A percentile compares a stretch with the other conserved stretches of the same genome.
Evolutionary conservation across 2,888 invertebrate species (phyloP).

Genomic region (Tridacna crocea): DNA sequence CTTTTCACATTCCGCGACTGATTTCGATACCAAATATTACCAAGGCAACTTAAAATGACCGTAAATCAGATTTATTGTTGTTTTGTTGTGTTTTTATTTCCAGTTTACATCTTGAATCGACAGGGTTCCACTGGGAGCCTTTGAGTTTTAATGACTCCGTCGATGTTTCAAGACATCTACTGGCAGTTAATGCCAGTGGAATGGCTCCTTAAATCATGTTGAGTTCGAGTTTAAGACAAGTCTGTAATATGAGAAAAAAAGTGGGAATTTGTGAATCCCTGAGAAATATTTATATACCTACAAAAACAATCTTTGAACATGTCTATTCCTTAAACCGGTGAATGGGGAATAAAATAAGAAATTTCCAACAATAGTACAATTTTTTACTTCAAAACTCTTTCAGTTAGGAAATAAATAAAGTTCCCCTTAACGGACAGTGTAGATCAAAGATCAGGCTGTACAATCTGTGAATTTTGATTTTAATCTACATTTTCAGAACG

Average conservation of each 20-base stretch:
- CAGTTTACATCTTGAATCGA: slow-evolving; percentile 53
- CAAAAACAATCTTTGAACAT: too few relatives aligned
- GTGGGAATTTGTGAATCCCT: too few relatives aligned
- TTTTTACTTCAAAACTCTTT: too few relatives aligned
- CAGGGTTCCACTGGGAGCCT: slow-evolving; percentile 36
- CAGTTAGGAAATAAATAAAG: too few relatives aligned
- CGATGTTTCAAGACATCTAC: slow-evolving; percentile 40
- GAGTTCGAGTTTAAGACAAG: neutral
- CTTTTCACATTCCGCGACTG: slow-evolving; percentile 3
- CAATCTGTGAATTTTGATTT: too few relatives aligned
- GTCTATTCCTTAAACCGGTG: too few relatives aligned
- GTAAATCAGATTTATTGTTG: slow-evolving; percentile 65
- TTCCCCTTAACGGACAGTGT: too few relatives aligned
- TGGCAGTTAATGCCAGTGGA: slow-evolving; percentile 23
- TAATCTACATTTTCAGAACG: too few relatives aligned
- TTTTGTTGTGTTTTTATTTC: slow-evolving; percentile 58
- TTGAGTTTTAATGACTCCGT: slow-evolving; percentile 35
- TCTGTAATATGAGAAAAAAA: neutral
- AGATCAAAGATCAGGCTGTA: too few relatives aligned
- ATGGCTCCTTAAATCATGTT: slow-evolving; percentile 37
- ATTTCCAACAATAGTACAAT: too few relatives aligned
- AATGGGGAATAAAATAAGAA: too few relatives aligned
- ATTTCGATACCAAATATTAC: slow-evolving; percentile 44
- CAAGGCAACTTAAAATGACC: slow-evolving; percentile 20
- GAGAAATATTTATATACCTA: too few relatives aligned